Base-by-base conservation (phyloP, 2,113 vertebrate genomes). In the Lepus europaeus region DNA sequence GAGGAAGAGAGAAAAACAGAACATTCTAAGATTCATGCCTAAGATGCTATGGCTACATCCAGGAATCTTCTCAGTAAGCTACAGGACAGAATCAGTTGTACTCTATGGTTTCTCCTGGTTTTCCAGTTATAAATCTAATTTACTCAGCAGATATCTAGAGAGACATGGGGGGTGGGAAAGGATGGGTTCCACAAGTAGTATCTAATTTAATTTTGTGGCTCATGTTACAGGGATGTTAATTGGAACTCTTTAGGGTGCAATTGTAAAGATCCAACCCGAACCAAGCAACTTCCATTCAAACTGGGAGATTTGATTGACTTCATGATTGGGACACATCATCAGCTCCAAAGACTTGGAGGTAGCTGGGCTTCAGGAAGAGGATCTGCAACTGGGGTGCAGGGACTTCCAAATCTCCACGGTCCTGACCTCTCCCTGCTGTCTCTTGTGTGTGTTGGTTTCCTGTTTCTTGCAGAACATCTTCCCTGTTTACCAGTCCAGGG, bases 241-340 rank as follows among this genome's bases (percentile, higher is more conserved):
- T 74, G 33, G 49, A 10, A 45, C 27, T 77, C 23, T 85, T 25
- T 51, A 85, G 81, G 36, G 31, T 61, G 10, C 25, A 36, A 0
- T 92, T 93, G 72, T 72, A 53, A 90, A 97, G 84, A 73, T 27
- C 27, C 51, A 90, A 63, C 45, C 45, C 83, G 77, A 88, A 73
- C 36, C 56, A 85, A 90, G 53, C 25, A 14, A 17, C 36, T 91
- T 53, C 13, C 61, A 29, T 84, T 61, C 72, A 72, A 77, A 51
- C 12, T 72, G 14, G 51, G 45, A 14, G 36, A 49, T 77, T 66
- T 80, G 64, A 45, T 45, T 85, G 79, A 84, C 56, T 86, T 79
- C 29, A 19, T 91, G 80, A 59, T 33, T 39, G 51, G 14, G 20
- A 23, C 13, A 29, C 10, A 33, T 86, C 69, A 16, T 81, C 61